Percentiles rank a stretch among this genome's conserved stretches.
Conservation (phyloP, 2,113 vertebrate species). For the Barbus barbus region DNA sequence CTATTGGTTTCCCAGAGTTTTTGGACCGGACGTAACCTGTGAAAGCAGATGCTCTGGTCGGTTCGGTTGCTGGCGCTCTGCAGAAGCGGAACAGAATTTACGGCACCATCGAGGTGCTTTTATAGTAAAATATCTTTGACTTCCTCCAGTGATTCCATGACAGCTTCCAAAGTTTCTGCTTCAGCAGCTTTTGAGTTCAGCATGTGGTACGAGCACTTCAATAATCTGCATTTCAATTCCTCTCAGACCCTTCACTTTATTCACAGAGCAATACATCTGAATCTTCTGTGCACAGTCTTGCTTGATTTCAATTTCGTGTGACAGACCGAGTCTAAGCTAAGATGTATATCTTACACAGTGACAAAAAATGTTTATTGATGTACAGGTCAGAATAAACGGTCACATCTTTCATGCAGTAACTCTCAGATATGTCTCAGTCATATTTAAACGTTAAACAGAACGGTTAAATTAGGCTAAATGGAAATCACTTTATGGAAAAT, state of each 20-base stretch:
- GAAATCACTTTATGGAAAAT: no score
- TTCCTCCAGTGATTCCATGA: background rate
- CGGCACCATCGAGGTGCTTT: background rate
- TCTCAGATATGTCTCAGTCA: no score
- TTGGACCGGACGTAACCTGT: background rate
- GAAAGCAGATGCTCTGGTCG: background rate
- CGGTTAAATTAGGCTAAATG: no score
- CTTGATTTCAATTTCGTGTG: background rate
- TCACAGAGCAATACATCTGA: background rate
- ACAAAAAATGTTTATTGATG: background rate
- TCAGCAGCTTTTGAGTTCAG: background rate
- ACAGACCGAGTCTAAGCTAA: no score
- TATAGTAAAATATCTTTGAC: background rate
- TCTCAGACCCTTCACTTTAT: background rate
- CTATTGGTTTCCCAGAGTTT: background rate
- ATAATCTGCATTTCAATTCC: background rate
- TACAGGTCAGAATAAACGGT: background rate
- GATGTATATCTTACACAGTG: background rate
- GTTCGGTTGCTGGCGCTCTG: no score
- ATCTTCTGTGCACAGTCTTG: background rate
- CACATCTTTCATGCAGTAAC: background rate
- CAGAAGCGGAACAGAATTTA: background rate
- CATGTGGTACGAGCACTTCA: no score
- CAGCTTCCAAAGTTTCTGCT: background rate
- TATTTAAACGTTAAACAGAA: no score